Base-by-base conservation (phyloP, 2,888 invertebrate genomes). In the Anthrax anthrax region DNA sequence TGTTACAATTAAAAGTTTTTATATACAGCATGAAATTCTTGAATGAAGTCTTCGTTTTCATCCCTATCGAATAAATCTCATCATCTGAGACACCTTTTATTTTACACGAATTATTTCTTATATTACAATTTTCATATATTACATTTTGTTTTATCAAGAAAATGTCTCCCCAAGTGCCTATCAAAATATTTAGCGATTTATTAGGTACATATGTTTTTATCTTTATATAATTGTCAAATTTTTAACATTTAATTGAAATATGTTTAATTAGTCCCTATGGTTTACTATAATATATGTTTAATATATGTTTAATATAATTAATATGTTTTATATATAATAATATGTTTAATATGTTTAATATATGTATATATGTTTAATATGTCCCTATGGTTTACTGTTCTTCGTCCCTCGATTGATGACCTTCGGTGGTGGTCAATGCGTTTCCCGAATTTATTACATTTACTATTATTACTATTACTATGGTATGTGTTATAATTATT, bases 1-100 rank as follows among this genome's bases (percentile, higher is more conserved):
- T n/a, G 44, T 47, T 18, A 23, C 13, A 14, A 47, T 42, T 16
- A 37, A 44, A 47, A 44, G 6, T 47, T 36, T 2, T 41, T 19
- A 27, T 47, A 6, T 18, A 44, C 18, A 13, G 41, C 23, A 32
- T 41, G 18, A 34, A 41, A 41, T 23, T 39, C 39, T 14, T 47
- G 8, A 14, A 5, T n/a, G 19, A 39, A 16, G 12, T 44, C 19
- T 27, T 40, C 32, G 14, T 36, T 4, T 39, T 39, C 18, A 13
- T 34, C 13, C 34, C 34, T 34, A 14, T 4, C 1, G 12, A 34
- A 4, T 10, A n/a, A 5, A 34, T 14, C 13, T 34, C 34, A 4
- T 2, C 9, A 2, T 27, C 23, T 8, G 23, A 8, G 5, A 2
- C n/a, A 4, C 34, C 34, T 34, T 10, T 14, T 34, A 34, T 34